Evolutionary conservation across 2,888 invertebrate genomes (phyloP).

Genomic region (Griposia aprilina): DNA sequence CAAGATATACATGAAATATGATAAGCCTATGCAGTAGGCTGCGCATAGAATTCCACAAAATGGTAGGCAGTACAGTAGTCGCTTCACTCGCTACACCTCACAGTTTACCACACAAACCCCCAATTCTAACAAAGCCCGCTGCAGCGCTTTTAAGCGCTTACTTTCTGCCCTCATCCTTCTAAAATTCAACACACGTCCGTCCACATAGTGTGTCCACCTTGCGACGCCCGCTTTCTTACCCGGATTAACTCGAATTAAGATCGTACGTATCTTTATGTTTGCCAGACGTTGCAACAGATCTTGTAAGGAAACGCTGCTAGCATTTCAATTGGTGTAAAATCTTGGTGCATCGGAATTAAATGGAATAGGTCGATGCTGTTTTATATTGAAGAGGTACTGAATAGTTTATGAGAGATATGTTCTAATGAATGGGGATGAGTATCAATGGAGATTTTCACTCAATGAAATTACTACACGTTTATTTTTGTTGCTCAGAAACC

Average conservation of each 20-base stretch:
- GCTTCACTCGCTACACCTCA: neutral
- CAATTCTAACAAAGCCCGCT: constrained; percentile 34
- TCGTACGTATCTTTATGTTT: constrained; percentile 84
- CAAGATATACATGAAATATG: neutral
- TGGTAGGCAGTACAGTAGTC: neutral
- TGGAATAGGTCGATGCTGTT: constrained; percentile 42
- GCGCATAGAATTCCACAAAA: neutral
- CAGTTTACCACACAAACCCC: constrained; percentile 32
- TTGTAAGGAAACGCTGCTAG: constrained; percentile 66
- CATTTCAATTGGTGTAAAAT: constrained; percentile 68
- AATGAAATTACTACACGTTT: neutral
- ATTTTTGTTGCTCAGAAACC: neutral
- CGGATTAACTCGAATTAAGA: constrained; percentile 88
- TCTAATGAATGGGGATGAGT: constrained; percentile 9
- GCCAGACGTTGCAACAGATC: constrained; percentile 78
- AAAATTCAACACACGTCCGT: constrained; percentile 81
- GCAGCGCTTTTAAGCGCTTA: constrained; percentile 54
- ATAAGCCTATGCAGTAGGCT: neutral
- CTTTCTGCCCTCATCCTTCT: constrained; percentile 68
- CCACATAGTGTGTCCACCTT: constrained; percentile 83
- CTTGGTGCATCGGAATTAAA: constrained; percentile 61
- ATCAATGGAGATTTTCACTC: neutral
- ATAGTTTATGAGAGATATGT: constrained; percentile 15
- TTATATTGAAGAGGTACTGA: constrained; percentile 39
- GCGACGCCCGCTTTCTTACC: constrained; percentile 83